Conservation (phyloP, 2,113 vertebrate species). For the Sinocyclocheilus anshuiensis region DNA sequence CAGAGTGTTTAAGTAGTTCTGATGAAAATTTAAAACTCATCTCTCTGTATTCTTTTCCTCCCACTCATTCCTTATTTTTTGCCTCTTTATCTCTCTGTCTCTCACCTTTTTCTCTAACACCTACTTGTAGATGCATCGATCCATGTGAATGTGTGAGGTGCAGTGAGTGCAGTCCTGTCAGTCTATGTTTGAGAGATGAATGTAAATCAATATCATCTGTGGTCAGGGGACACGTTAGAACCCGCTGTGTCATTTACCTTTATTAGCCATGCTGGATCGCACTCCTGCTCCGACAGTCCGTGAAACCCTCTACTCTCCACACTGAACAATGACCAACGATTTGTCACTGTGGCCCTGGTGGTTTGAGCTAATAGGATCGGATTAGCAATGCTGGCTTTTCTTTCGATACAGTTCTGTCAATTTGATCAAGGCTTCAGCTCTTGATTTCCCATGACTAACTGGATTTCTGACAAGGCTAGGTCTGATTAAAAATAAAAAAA, state of each 20-base stretch:
- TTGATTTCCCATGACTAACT: conserved; percentile 39
- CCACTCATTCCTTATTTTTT: not conserved
- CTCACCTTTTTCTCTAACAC: conserved; percentile 30
- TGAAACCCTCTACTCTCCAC: conserved; percentile 39
- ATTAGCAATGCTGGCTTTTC: conserved; percentile 31
- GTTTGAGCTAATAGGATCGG: conserved; percentile 6
- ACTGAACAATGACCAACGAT: conserved; percentile 24
- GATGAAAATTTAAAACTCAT: not conserved
- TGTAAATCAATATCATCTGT: conserved; percentile 68
- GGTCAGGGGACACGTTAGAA: conserved; percentile 59
- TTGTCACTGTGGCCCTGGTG: conserved; percentile 33
- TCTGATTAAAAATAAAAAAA: conserved; percentile 4
- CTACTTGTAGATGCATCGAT: conserved; percentile 52
- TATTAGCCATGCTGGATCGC: conserved; percentile 38
- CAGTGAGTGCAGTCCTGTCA: conserved; percentile 58
- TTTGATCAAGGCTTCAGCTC: not conserved
- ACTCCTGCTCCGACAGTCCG: conserved; percentile 24
- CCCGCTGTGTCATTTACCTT: conserved; percentile 49
- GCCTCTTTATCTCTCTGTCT: conserved; percentile 27
- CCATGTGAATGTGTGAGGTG: conserved; percentile 25
- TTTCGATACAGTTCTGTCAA: conserved; percentile 32
- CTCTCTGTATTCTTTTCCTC: not conserved
- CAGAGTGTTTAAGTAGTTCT: not conserved
- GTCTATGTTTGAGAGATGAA: conserved; percentile 59
- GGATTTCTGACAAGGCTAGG: conserved; percentile 22